Evolutionary conservation across 1,140 invertebrate species (phyloP).

Genomic region (Harpegnathos saltator): DNA sequence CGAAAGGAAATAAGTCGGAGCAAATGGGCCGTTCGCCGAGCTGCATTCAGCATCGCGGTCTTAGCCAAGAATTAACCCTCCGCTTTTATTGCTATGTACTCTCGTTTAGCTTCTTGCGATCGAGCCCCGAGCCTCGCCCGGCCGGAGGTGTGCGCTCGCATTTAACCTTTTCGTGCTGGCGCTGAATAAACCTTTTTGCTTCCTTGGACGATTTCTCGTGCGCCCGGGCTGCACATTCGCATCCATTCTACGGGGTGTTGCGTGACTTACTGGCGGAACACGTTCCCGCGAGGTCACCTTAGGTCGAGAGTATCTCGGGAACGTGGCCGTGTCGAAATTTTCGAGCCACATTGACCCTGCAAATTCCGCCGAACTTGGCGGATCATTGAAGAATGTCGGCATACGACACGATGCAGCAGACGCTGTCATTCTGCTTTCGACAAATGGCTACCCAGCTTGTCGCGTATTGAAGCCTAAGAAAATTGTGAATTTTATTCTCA

Average conservation of each 20-base stretch:
- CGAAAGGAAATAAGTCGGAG: constrained; percentile 53
- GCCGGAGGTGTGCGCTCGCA: constrained; percentile 46
- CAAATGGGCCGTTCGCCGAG: constrained; percentile 44
- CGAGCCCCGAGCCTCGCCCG: background rate
- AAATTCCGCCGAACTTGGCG: too few relatives aligned
- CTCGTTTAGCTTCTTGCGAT: constrained; percentile 63
- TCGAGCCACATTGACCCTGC: too few relatives aligned
- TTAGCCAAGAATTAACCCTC: constrained; percentile 53
- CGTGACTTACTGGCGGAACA: constrained; percentile 45
- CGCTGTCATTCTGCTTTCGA: too few relatives aligned
- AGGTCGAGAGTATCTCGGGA: background rate
- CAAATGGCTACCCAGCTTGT: too few relatives aligned
- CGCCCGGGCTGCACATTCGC: constrained; percentile 43
- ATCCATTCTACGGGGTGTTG: constrained; percentile 44
- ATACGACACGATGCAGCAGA: too few relatives aligned
- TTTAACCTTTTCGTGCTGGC: constrained; percentile 57
- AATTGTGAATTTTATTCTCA: too few relatives aligned
- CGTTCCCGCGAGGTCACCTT: background rate
- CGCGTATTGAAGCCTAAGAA: too few relatives aligned
- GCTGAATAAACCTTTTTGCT: constrained; percentile 52
- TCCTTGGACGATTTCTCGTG: constrained; percentile 50
- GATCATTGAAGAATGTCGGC: too few relatives aligned
- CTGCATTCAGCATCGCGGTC: constrained; percentile 43
- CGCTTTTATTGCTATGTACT: constrained; percentile 57
- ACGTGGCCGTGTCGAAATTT: too few relatives aligned